Evolutionary conservation across 2,797 vertebrate species (phyloP).

Genomic region (Tympanoctomys barrerae): DNA sequence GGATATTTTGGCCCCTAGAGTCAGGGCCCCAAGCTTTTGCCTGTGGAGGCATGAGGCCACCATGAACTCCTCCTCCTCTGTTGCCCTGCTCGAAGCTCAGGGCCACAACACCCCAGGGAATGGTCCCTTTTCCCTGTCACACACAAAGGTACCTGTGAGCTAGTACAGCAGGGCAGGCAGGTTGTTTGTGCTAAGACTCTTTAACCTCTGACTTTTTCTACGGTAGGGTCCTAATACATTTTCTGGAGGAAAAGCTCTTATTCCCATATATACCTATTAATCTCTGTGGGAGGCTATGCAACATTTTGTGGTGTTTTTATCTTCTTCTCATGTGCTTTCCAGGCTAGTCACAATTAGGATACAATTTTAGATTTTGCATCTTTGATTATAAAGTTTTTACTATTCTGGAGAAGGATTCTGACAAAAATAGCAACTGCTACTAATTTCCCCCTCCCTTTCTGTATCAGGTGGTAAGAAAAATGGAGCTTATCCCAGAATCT

Average conservation of each 20-base stretch:
- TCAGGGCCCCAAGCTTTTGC: not conserved
- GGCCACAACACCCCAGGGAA: not conserved
- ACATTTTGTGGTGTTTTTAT: not conserved
- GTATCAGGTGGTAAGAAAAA: not conserved
- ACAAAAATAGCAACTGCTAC: not conserved
- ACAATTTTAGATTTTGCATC: conserved; percentile 2
- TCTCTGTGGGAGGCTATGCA: not conserved
- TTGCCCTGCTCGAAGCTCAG: not conserved
- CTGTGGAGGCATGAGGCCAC: not conserved
- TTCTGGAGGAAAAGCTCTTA: not conserved
- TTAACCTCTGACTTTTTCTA: not conserved
- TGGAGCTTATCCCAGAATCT: not conserved
- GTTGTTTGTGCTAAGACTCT: not conserved
- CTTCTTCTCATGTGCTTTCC: not conserved
- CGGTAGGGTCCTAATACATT: not conserved
- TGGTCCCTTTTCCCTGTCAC: not conserved
- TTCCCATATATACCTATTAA: not conserved
- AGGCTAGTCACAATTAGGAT: not conserved
- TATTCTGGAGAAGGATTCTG: conserved; percentile 10
- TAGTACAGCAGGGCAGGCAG: not conserved
- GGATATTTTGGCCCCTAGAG: no score
- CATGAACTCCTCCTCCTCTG: not conserved
- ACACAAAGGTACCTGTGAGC: not conserved
- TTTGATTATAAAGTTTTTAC: conserved; percentile 34
- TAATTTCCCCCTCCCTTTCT: not conserved